A percentile compares a stretch with the other conserved stretches of the same genome.
These are phyloP conservation scores for Chamaetylas fuelleborni DNA, from an alignment of 2,113 vertebrate species.

Conservation along the genomic window DNA sequence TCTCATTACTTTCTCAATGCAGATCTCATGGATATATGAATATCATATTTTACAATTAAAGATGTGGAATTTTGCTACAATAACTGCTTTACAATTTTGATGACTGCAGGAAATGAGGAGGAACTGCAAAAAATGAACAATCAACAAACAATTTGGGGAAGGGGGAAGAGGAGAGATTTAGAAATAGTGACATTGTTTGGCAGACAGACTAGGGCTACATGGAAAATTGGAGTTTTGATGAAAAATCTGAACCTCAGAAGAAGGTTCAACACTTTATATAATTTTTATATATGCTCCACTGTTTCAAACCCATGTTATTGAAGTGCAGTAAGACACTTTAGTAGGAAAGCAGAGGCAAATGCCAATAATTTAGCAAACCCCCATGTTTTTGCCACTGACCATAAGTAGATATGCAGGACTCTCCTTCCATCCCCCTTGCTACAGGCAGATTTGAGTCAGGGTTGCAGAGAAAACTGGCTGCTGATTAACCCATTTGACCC, in stretches of 20 bases:
- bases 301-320: background rate
- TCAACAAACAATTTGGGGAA: background rate
- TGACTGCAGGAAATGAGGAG: background rate
- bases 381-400: background rate
- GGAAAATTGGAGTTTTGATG: background rate
- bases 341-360: background rate
- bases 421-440: background rate
- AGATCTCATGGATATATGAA: background rate
- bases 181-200: background rate
- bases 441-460: background rate
- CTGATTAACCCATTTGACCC: slow-evolving; percentile 24
- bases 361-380: background rate
- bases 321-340: background rate
- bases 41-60: background rate
- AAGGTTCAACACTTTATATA: background rate
- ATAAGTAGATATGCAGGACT: background rate
- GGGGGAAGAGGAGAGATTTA: background rate
- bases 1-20: background rate
- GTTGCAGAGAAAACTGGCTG: background rate
- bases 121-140: background rate
- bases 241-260: background rate
- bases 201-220: background rate
- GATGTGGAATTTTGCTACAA: background rate
- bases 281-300: background rate
- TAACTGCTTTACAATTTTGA: background rate